Evolutionary conservation across 2,888 invertebrate genomes (phyloP), one percentile per base, ranked within the genome.

Genomic region (Nemotelus pantherinus): DNA sequence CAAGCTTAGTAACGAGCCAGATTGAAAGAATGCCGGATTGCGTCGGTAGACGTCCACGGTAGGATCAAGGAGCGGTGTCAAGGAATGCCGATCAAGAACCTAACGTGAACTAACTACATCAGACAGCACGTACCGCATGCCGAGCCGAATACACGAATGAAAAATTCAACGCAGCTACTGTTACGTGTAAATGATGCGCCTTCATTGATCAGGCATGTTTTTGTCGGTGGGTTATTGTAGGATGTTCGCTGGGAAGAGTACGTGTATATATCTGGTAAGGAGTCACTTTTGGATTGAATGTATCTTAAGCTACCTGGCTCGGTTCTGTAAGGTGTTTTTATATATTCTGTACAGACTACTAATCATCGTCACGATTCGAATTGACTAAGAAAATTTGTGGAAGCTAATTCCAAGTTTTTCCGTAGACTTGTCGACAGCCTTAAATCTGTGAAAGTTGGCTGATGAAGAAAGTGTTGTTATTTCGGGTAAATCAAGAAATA

Each of bases 321-420:
- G 2, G 47, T 5, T 67, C 67, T 63, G 53, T 4, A 48, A 5
- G 43, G 43, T 44, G 74, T 47, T 50, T 74, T 57, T 77, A 78
- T 76, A 68, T 77, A 76, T 57, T 64, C 71, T 64, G 65, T 58
- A 65, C 55, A 41, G 78, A 78, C 78, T 78, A 78, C 78, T 78
- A 78, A 78, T 78, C 78, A 78, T 65, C 72, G 53, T 76, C 71
- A 76, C 76, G 76, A 78, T 76, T 63, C 74, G 64, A 78, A 78
- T 78, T 78, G 71, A 68, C 47, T 60, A 25, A 25, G 25, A 25
- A 25, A 25, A 25, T 25, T 25, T 25, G 25, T 25, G 25, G 25
- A 25, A 25, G 25, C 25, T 25, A 25, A 25, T 25, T 25, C 25
- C 25, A 25, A 25, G 25, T 25, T 25, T 25, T 25, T 25, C 25